phyloP scores from a whole-genome alignment of 64 coral and sea anemone genomes.

The Montipora cactus region DNA sequence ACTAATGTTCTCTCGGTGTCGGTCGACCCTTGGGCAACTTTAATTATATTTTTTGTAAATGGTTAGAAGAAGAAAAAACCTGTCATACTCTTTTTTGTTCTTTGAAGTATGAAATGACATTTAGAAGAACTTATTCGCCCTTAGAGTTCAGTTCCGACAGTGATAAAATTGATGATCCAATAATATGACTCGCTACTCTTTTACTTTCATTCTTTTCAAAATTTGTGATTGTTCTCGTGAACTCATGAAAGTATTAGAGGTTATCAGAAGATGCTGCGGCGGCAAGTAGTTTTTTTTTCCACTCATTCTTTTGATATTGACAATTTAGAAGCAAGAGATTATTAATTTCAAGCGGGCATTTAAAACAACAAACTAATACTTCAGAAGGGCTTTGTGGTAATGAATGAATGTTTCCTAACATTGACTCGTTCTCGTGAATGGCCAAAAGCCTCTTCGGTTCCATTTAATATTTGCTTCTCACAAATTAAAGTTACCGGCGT shows the following conservation, averaged over 20 bases:
- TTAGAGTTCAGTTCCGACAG: not conserved
- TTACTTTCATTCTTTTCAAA: not conserved
- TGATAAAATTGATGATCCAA: not conserved
- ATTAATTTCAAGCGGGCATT: not conserved
- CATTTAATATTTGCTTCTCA: not conserved
- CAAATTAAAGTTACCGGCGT: not conserved
- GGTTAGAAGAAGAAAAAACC: not conserved
- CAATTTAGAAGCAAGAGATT: not conserved
- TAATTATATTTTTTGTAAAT: constrained; percentile 17
- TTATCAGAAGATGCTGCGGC: not conserved
- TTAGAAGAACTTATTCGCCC: not conserved
- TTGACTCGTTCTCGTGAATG: not conserved
- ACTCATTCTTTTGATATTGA: not conserved
- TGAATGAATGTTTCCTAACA: not conserved
- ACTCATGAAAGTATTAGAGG: not conserved
- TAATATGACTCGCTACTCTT: not conserved
- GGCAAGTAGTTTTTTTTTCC: not conserved
- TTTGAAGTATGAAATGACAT: not conserved
- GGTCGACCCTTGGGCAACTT: constrained; percentile 13
- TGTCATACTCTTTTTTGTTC: not conserved
- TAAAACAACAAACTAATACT: not conserved
- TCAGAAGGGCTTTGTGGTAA: not conserved
- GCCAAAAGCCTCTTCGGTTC: not conserved
- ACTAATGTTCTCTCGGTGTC: not conserved
- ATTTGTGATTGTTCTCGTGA: not conserved